A percentile compares a stretch with the other conserved stretches of the same genome.
Evolutionary conservation across 2,797 vertebrate genomes (phyloP).

Genomic region (Orestias chungarensis): DNA sequence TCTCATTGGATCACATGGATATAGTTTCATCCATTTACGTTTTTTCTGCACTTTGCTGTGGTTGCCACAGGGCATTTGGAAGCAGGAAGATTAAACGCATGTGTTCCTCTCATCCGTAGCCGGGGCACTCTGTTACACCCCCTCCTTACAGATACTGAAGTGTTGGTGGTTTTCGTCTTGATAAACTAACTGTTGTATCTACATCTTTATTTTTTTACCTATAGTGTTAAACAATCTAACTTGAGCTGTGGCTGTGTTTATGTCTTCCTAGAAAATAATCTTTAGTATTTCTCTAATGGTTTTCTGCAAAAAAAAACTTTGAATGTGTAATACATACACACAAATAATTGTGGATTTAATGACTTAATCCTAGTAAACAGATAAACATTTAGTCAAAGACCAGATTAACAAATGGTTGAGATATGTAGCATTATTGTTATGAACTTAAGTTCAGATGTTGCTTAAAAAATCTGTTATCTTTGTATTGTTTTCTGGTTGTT

Average conservation of each 20-base stretch:
- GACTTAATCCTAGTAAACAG: constrained; percentile 52
- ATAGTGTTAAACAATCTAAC: constrained; percentile 53
- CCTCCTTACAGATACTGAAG: constrained; percentile 81
- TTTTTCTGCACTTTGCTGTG: constrained; percentile 85
- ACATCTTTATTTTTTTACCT: constrained; percentile 45
- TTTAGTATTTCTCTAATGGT: constrained; percentile 46
- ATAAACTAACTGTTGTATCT: constrained; percentile 59
- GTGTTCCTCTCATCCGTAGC: constrained; percentile 82
- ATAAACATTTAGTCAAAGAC: constrained; percentile 13
- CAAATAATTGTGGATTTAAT: constrained; percentile 72
- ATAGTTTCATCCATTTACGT: constrained; percentile 88
- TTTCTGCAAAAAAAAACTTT: background rate
- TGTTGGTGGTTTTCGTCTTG: constrained; percentile 82
- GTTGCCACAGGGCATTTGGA: constrained; percentile 88
- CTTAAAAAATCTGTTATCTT: background rate
- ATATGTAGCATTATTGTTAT: background rate
- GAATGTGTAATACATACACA: too few species aligned
- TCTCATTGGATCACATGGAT: constrained; percentile 89
- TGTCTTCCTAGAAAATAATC: constrained; percentile 44
- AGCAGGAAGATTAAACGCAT: constrained; percentile 85
- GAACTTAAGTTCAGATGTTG: background rate
- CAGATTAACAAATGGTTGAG: background rate
- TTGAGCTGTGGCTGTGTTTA: constrained; percentile 49
- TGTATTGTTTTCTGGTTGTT: background rate
- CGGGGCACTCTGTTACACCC: constrained; percentile 72